Evolutionary conservation across 2,797 vertebrate species (phyloP).

Genomic region (Momotus momota): DNA sequence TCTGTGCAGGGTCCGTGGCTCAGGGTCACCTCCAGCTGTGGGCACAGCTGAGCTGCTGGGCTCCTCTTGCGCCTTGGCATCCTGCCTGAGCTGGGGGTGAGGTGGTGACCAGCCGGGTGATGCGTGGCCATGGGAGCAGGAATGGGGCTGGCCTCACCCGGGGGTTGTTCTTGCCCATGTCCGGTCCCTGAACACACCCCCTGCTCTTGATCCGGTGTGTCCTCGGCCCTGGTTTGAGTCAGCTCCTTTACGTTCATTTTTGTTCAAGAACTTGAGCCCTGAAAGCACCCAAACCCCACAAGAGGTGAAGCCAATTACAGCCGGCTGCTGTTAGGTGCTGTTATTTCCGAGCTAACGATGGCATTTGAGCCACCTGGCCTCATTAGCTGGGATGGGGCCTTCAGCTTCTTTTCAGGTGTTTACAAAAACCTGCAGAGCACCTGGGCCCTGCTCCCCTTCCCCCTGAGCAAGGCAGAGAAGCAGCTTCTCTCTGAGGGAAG

Average conservation of each 20-base stretch:
- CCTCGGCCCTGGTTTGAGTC: neutral
- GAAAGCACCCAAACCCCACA: neutral
- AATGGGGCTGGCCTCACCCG: no score
- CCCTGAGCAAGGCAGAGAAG: neutral
- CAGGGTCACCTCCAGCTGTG: accelerated
- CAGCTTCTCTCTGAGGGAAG: neutral
- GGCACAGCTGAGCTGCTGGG: neutral
- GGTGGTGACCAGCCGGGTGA: neutral
- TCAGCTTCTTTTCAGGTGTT: neutral
- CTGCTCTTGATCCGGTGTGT: no score
- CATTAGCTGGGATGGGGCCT: neutral
- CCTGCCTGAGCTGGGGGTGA: neutral
- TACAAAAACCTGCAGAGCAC: neutral
- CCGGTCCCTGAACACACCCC: neutral
- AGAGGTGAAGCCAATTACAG: neutral
- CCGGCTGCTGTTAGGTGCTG: neutral
- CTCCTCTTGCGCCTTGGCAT: neutral
- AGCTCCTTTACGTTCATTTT: neutral
- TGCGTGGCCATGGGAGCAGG: neutral
- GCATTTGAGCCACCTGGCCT: neutral
- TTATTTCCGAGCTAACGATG: neutral
- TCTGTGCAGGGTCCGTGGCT: neutral
- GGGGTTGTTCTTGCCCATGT: no score
- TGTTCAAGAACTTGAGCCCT: neutral
- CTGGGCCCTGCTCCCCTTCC: neutral